Evolutionary conservation across 1,140 invertebrate species (phyloP).

Genomic region (Drosophila lini): DNA sequence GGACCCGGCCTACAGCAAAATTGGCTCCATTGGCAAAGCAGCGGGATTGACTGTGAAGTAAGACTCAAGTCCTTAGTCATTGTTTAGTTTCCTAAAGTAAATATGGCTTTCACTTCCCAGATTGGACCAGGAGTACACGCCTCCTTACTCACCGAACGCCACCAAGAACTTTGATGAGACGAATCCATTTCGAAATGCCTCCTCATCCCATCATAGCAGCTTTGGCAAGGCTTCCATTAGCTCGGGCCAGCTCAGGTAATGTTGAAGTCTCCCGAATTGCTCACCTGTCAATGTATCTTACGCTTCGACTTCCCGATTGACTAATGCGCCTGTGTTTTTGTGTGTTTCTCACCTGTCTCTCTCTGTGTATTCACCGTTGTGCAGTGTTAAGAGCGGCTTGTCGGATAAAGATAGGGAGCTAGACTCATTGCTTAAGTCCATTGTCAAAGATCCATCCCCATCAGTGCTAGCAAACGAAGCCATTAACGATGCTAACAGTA

Average conservation of each 20-base stretch:
- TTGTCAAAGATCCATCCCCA: conserved; percentile 86
- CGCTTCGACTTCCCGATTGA: conserved; percentile 52
- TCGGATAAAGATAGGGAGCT: conserved; percentile 86
- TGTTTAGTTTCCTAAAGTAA: too few relatives aligned
- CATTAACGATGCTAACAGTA: conserved; percentile 84
- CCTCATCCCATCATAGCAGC: conserved; percentile 77
- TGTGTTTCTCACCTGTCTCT: conserved; percentile 59
- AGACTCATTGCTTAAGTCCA: conserved; percentile 86
- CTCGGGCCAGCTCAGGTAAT: conserved; percentile 80
- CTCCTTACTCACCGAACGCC: conserved; percentile 72
- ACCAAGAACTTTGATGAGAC: conserved; percentile 82
- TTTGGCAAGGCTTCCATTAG: conserved; percentile 84
- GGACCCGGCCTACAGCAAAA: conserved; percentile 79
- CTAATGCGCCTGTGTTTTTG: conserved; percentile 67
- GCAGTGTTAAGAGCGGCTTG: conserved; percentile 85
- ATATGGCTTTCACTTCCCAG: conserved; percentile 17
- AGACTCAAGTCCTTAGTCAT: conserved; percentile 2
- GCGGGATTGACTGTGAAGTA: conserved; percentile 81
- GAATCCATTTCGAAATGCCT: conserved; percentile 79
- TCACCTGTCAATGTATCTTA: conserved; percentile 16
- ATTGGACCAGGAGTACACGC: conserved; percentile 73
- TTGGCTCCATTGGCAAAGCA: conserved; percentile 81
- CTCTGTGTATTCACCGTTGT: conserved; percentile 69
- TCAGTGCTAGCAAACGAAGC: conserved; percentile 85
- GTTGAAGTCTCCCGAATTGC: background rate